Base-by-base conservation (phyloP, 2,888 invertebrate genomes). In the Erannis defoliaria region DNA sequence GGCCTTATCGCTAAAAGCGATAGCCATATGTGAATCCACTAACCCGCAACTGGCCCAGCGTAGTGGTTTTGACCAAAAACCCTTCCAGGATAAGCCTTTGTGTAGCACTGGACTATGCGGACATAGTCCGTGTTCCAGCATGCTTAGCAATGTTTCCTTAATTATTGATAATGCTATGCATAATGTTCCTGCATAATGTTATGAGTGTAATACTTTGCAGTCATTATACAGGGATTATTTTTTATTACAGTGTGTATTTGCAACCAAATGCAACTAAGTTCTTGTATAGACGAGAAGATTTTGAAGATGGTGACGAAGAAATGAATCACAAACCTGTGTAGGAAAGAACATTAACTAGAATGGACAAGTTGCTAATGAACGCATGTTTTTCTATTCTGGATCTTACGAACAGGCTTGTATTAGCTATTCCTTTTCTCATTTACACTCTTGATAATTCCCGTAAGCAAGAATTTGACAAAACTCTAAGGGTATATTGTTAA, bases 211-310 rank as follows among this genome's bases (percentile, higher is more conserved):
- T 12, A 37, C 35, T 14, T 10, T 14, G 10, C 5, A n/a, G 14
- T 5, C 8, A 37, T 37, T 14, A 37, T 1, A 31, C 2, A 31
- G 10, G 9, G 5, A n/a, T 35, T 14, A 26, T 19, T 19, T 19
- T 48, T n/a, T 26, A 8, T 51, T 51, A 1, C 51, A 51, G 51
- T 31, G 0, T 51, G 5, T 51, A 51, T 31, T 19, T 51, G 29
- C 23, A 51, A 12, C 51, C 51, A 19, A 51, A 51, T 29, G 26
- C 38, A 29, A 18, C 51, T 18, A 51, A 51, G 12, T 51, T 26
- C 16, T 8, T 38, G 16, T 51, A 26, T 18, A 51, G 40, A 12
- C 26, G n/a, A 31, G 40, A 51, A 51, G 51, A 51, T 9, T 51
- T 51, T 31, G 40, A 51, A 18, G 51, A 51, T n/a, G 29, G 5